Base-by-base conservation (phyloP, 2,113 vertebrate genomes). In the Gambusia affinis region DNA sequence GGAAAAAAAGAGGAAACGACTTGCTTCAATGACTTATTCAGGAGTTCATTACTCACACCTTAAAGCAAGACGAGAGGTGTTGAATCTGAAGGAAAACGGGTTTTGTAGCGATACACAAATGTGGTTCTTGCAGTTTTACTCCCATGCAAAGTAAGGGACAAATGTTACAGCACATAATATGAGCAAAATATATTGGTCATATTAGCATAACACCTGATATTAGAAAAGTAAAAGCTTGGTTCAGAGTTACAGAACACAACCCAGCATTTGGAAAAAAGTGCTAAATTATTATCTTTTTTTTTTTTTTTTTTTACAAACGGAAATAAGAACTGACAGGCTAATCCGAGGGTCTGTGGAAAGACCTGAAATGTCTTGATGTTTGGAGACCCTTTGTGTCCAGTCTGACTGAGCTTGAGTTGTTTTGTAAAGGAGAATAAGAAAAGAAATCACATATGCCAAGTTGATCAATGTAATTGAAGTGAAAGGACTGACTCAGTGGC, bases 321-420 rank as follows among this genome's bases (percentile, higher is more conserved):
- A 67, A 44, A 82, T 57, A 30, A 63, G 67, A 75, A 76, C 64
- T 31, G 66, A 71, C 37, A 67, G 27, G 70, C 12, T 62, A 30
- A 62, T 30, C 5, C 8, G 4, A 42, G 12, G 14, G 4, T 15
- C 39, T 42, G 14, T 4, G 39, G 39, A 15, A 24, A 54, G 7
- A 54, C 47, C 47, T 54, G 15, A 54, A 8, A 22, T 8, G n/a
- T n/a, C n/a, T 7, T 24, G 47, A 8, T 22, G 17, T 54, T 54
- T 54, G 6, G 6, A 54, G 7, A 24, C 47, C 8, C 7, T 54
- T 54, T 54, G 17, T 4, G 24, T 19, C 47, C 22, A 22, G 17
- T 42, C 39, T 42, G 39, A 15, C 39, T 42, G 39, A 42, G 14
- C 39, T 4, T 15, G 14, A 42, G 39, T 14, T 42, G 39, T 42